Conservation (phyloP, 2,888 invertebrate genomes). For the Chelonus formosanus region DNA sequence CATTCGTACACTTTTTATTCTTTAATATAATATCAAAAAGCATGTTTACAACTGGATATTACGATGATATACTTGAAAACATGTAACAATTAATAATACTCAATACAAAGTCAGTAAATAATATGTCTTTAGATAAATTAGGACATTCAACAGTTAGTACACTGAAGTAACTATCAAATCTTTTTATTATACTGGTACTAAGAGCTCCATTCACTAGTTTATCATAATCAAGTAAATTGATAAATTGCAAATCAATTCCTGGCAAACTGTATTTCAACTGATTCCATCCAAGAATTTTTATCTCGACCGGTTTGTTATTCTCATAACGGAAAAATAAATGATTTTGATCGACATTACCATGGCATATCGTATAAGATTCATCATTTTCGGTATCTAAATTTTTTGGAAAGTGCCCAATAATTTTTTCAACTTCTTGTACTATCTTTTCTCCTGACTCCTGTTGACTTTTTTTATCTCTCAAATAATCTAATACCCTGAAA, state of each 20-base stretch:
- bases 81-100: not conserved
- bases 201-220: not conserved
- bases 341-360: conserved; percentile 43
- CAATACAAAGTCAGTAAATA: conserved; percentile 5
- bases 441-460: conserved; percentile 11
- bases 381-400: conserved; percentile 38
- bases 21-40: too few species aligned
- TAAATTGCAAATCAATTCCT: conserved; percentile 49
- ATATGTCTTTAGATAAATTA: not conserved
- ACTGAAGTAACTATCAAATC: conserved; percentile 14
- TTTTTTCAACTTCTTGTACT: too few species aligned
- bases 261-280: conserved; percentile 51
- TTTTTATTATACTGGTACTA: not conserved
- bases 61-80: too few species aligned
- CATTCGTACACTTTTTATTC: too few species aligned
- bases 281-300: conserved; percentile 55
- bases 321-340: conserved; percentile 49
- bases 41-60: too few species aligned
- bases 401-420: too few species aligned
- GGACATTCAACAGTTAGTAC: not conserved
- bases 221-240: conserved; percentile 22
- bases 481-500: too few species aligned
- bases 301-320: conserved; percentile 46
- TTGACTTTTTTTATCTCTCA: too few species aligned
- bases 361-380: conserved; percentile 49